Percentiles rank a stretch among this genome's conserved stretches.
Evolutionary conservation across 2,888 invertebrate species (phyloP).

Genomic region (Gymnoscelis rufifasciata): DNA sequence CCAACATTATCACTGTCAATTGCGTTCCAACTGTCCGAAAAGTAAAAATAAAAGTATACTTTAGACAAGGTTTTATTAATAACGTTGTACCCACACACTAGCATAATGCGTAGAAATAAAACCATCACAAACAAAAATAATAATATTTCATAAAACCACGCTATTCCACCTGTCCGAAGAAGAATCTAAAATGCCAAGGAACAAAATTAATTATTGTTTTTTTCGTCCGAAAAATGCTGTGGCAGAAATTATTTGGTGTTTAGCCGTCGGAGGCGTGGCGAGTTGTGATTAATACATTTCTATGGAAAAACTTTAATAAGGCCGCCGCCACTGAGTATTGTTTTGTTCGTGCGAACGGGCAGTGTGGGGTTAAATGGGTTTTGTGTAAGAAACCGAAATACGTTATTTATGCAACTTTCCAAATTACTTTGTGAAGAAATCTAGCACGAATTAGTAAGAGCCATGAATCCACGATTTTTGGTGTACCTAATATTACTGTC

Average conservation of each 20-base stretch:
- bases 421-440: no score
- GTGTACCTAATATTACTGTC: no score
- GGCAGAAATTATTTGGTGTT: conserved; percentile 77
- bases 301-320: conserved; percentile 71
- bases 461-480: no score
- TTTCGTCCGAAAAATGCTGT: conserved; percentile 56
- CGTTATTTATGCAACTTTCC: no score
- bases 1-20: no score
- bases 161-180: conserved; percentile 57
- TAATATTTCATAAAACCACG: conserved; percentile 13
- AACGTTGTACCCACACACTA: no score
- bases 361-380: conserved; percentile 22
- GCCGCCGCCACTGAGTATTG: conserved; percentile 43
- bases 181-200: conserved; percentile 58
- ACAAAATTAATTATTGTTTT: conserved; percentile 71
- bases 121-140: no score
- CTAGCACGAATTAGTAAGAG: no score
- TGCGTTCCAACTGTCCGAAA: no score
- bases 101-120: no score
- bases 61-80: no score
- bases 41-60: no score
- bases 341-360: conserved; percentile 20
- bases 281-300: conserved; percentile 73
- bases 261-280: conserved; percentile 69
- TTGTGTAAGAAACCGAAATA: not conserved